Base-by-base conservation (phyloP, 2,888 invertebrate species). In the Aproaerema taeniolella region DNA sequence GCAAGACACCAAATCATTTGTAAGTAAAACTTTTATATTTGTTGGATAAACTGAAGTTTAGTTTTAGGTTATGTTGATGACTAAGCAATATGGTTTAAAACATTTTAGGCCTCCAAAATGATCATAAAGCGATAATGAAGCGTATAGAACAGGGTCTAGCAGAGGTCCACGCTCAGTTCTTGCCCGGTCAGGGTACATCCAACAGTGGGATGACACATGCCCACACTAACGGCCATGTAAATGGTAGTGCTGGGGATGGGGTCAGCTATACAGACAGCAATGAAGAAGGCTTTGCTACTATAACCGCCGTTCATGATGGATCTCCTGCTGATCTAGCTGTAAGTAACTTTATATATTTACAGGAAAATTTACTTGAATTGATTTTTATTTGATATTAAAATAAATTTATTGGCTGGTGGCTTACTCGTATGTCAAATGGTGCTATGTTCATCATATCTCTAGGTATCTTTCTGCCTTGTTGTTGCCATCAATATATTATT, bases 1-100 rank as follows among this genome's bases (percentile, higher is more conserved):
- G 95, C 97, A 0, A 89, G 98, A 32, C 94, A 96, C 59, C 89
- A 90, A 58, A 95, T 99, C 40, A 94, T 95, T 63, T 95, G 97
- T 95, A 87, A 89, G 91, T 89, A 43, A 15, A 29, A 12, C 16
- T 12, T 16, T 30, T 28, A 5, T 28, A n/a, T 28, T n/a, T 28
- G n/a, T 28, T 28, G n/a, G n/a, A n/a, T 20, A n/a, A n/a, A 11
- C 5, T 24, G 6, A 24, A 1, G n/a, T 6, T 2, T n/a, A n/a
- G n/a, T 25, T 33, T 11, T 20, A 34, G 35, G 37, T 37, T 37
- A 30, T 16, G 10, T 12, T 20, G 4, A 10, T 37, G 37, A 37
- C 12, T 29, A 16, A 29, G 29, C 36, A 37, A 12, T 30, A 3
- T 28, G 28, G 20, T 8, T 20, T 20, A 20, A 26, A 26, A n/a